Percentiles rank a stretch among this genome's conserved stretches.
Evolutionary conservation across 2,113 vertebrate genomes (phyloP).

Genomic region (Otolemur garnettii): DNA sequence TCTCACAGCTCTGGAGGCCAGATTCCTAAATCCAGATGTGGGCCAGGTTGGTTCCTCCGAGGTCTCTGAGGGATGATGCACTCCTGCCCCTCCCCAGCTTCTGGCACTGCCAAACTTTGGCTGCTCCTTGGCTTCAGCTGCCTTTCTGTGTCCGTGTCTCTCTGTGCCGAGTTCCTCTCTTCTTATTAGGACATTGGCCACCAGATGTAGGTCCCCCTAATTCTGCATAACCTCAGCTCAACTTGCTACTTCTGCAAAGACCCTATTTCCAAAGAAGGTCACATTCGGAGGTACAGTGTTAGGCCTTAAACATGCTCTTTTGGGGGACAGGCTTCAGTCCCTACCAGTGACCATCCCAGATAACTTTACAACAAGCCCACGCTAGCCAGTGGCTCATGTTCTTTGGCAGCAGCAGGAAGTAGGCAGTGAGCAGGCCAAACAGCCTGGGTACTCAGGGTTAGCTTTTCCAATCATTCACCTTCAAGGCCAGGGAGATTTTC

Average conservation of each 20-base stretch:
- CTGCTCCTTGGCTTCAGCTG: background rate
- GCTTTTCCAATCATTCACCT: background rate
- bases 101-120: background rate
- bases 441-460: background rate
- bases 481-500: background rate
- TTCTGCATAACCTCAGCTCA: background rate
- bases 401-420: background rate
- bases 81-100: too few relatives aligned
- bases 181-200: background rate
- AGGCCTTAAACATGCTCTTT: background rate
- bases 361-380: background rate
- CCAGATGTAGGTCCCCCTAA: background rate
- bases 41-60: background rate
- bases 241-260: background rate
- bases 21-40: background rate
- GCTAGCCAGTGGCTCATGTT: background rate
- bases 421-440: fast-evolving
- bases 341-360: fast-evolving
- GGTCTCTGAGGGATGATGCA: too few relatives aligned
- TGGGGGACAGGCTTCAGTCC: background rate
- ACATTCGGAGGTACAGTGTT: background rate
- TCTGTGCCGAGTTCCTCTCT: background rate
- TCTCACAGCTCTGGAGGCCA: background rate
- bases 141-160: background rate
- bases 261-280: background rate